A percentile compares a stretch with the other conserved stretches of the same genome.
Conservation (phyloP, 2,888 invertebrate genomes). For the Psococerastis gibbosa region DNA sequence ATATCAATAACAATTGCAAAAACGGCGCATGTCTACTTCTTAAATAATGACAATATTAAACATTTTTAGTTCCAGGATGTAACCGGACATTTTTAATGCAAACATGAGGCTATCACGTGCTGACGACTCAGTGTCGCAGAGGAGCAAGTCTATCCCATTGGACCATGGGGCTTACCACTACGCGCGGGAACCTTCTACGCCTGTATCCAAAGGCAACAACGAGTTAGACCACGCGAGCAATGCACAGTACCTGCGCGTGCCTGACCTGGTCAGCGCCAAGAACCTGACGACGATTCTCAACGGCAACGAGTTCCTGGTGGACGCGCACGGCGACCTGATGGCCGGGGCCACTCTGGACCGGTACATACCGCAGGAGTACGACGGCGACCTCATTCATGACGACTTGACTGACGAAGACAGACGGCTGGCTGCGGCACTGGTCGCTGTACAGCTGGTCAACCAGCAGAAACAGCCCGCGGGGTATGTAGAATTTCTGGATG, state of each 20-base stretch:
- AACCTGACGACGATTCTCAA: constrained; percentile 17
- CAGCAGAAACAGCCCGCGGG: constrained; percentile 35
- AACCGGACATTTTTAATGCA: neutral
- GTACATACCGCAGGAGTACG: constrained; percentile 17
- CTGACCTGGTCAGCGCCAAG: constrained; percentile 15
- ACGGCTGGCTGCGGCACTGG: constrained; percentile 38
- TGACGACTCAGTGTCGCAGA: no score
- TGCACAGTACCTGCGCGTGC: constrained; percentile 25
- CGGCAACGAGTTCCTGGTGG: constrained; percentile 17
- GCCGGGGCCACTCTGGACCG: constrained; percentile 19
- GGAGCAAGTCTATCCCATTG: no score
- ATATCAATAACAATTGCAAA: no score
- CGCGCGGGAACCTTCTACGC: no score
- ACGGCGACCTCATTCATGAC: constrained; percentile 20
- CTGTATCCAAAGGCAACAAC: neutral
- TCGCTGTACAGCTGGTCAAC: constrained; percentile 39
- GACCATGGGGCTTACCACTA: no score
- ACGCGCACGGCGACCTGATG: constrained; percentile 18
- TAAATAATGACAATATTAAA: no score
- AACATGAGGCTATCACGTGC: no score
- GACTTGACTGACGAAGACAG: constrained; percentile 38
- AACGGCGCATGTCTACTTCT: no score
- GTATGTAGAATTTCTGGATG: constrained; percentile 12
- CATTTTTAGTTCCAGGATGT: neutral
- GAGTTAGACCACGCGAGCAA: constrained; percentile 16